Evolutionary conservation across 2,888 invertebrate species (phyloP).

Genomic region (Lysandra bellargus): DNA sequence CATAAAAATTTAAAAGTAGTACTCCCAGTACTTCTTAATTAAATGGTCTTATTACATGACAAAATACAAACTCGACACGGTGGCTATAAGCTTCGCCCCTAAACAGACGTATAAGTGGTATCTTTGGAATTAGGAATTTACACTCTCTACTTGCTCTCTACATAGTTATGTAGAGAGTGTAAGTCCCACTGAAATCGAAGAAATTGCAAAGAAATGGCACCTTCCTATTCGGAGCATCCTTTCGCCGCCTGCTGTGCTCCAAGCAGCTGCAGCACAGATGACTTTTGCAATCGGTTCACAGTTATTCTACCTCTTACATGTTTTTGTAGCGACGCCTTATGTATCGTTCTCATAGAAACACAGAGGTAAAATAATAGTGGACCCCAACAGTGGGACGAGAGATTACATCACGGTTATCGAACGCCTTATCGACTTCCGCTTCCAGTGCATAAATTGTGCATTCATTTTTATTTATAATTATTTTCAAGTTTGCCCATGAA

Average conservation of each 20-base stretch:
- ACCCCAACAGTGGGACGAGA: not conserved
- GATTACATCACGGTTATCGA: not conserved
- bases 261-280: not conserved
- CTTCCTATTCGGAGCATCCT: not conserved
- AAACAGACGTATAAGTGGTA: too few relatives aligned
- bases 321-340: not conserved
- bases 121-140: too few relatives aligned
- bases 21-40: too few relatives aligned
- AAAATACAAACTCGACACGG: too few relatives aligned
- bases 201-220: not conserved
- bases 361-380: not conserved
- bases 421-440: not conserved
- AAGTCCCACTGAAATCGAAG: not conserved
- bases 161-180: too few relatives aligned
- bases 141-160: too few relatives aligned
- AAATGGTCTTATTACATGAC: too few relatives aligned
- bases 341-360: not conserved
- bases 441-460: slow-evolving; percentile 1
- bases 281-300: not conserved
- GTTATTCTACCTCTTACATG: not conserved
- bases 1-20: too few relatives aligned
- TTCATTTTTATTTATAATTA: not conserved
- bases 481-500: not conserved
- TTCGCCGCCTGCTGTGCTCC: not conserved
- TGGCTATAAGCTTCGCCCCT: too few relatives aligned